These are phyloP conservation scores for Odontesthes bonariensis DNA, from an alignment of 2,113 vertebrate species.

Conservation along the genomic window DNA sequence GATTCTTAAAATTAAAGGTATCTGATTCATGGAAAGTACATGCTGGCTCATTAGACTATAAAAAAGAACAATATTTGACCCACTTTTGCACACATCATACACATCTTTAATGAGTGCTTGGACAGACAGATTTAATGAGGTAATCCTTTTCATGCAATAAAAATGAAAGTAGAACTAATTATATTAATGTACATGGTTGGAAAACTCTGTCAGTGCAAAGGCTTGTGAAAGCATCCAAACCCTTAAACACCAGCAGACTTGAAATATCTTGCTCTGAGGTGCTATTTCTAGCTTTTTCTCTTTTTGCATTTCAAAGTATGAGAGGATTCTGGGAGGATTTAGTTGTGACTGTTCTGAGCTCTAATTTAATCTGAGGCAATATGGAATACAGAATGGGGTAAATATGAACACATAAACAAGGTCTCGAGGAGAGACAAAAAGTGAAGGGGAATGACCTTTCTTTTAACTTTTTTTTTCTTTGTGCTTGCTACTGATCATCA, in stretches of 20 bases:
- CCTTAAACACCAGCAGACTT: conserved; percentile 45
- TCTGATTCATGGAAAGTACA: conserved; percentile 19
- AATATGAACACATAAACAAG: conserved; percentile 47
- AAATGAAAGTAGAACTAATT: conserved; percentile 32
- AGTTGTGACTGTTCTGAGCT: conserved; percentile 33
- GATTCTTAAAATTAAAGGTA: conserved; percentile 1
- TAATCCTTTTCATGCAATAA: conserved; percentile 3
- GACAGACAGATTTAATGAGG: conserved; percentile 22
- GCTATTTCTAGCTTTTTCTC: conserved; percentile 47
- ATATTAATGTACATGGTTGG: conserved; percentile 9
- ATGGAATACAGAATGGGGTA: conserved; percentile 15
- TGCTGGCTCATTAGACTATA: neutral
- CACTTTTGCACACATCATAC: neutral
- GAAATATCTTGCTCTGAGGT: conserved; percentile 48
- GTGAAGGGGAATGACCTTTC: neutral
- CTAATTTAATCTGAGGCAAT: conserved; percentile 38
- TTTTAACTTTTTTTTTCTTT: conserved; percentile 15
- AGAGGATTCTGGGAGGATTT: conserved; percentile 48
- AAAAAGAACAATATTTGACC: neutral
- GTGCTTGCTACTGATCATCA: neutral
- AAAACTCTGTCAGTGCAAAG: conserved; percentile 30
- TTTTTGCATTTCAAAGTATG: conserved; percentile 60
- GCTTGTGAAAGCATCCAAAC: conserved; percentile 32
- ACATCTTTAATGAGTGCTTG: conserved; percentile 19
- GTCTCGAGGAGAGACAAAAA: conserved; percentile 4